A percentile compares a stretch with the other conserved stretches of the same genome.
Conservation (phyloP, 2,797 vertebrate genomes). For the Paedocypris micromegethes region DNA sequence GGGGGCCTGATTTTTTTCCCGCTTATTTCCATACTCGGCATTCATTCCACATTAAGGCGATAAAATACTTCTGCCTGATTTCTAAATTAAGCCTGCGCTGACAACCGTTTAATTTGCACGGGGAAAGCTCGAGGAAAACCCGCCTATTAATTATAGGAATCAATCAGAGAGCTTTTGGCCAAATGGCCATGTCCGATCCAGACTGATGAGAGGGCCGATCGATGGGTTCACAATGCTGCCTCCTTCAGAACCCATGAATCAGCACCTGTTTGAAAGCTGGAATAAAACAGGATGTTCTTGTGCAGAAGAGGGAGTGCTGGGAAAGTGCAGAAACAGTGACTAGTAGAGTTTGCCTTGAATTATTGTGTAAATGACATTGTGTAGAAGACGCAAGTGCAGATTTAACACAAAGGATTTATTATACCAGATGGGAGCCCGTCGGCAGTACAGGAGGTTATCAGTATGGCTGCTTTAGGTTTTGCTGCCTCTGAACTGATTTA, state of each 20-base stretch:
- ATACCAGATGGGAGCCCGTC: constrained; percentile 29
- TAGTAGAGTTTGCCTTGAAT: constrained; percentile 20
- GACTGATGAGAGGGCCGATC: constrained; percentile 39
- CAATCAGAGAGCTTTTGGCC: constrained; percentile 26
- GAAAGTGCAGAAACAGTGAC: constrained; percentile 18
- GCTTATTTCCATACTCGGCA: constrained; percentile 43
- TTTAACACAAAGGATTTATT: constrained; percentile 31
- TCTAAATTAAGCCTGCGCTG: constrained; percentile 40
- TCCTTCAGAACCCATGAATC: constrained; percentile 43
- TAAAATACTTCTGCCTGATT: constrained; percentile 35
- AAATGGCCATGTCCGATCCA: constrained; percentile 35
- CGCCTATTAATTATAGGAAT: constrained; percentile 40
- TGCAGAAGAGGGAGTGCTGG: constrained; percentile 18
- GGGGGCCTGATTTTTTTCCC: constrained; percentile 37
- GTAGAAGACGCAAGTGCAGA: constrained; percentile 12
- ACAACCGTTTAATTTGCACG: constrained; percentile 39
- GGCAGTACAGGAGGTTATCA: constrained; percentile 34
- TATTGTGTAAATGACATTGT: constrained; percentile 21
- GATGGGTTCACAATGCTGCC: constrained; percentile 34
- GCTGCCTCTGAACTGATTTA: constrained; percentile 28
- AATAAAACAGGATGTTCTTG: constrained; percentile 29
- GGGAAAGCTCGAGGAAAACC: constrained; percentile 36
- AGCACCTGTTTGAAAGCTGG: constrained; percentile 36
- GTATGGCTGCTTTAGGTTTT: constrained; percentile 25
- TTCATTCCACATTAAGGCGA: constrained; percentile 42